These are phyloP conservation scores for Cinara cedri DNA, from an alignment of 2,888 invertebrate species.

Conservation along the genomic window DNA sequence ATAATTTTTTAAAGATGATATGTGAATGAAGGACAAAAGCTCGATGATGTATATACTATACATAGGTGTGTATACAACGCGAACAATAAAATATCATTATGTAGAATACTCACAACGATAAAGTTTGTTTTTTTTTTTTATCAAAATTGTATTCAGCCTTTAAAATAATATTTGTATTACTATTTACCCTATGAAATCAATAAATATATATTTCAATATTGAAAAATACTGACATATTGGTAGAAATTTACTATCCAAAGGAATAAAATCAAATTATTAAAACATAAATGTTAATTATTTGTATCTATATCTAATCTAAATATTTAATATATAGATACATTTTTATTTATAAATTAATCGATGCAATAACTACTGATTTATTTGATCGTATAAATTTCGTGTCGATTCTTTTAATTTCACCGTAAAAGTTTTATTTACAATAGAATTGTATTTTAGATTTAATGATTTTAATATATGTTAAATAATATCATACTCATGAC, in stretches of 20 bases:
- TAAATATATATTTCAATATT: constrained; percentile 24
- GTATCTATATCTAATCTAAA: too few species aligned
- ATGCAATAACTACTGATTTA: background rate
- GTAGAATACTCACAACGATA: constrained; percentile 22
- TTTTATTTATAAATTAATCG: background rate
- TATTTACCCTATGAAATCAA: constrained; percentile 22
- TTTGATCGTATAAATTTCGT: background rate
- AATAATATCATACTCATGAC: background rate
- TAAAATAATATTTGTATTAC: constrained; percentile 2
- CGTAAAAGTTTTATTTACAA: too few species aligned
- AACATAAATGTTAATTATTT: too few species aligned
- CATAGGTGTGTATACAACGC: constrained; percentile 30
- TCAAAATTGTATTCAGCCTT: background rate
- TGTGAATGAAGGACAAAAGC: constrained; percentile 31
- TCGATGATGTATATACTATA: constrained; percentile 22
- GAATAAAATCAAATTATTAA: background rate
- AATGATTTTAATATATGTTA: too few species aligned
- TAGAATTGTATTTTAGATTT: too few species aligned
- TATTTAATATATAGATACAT: too few species aligned
- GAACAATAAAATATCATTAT: constrained; percentile 34
- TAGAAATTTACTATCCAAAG: background rate
- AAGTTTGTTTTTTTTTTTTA: constrained; percentile 22
- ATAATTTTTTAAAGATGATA: constrained; percentile 35
- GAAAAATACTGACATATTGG: background rate
- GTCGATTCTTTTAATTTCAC: too few species aligned